Evolutionary conservation across 1,140 invertebrate species (phyloP).

Genomic region (Brachionus rotundiformis): DNA sequence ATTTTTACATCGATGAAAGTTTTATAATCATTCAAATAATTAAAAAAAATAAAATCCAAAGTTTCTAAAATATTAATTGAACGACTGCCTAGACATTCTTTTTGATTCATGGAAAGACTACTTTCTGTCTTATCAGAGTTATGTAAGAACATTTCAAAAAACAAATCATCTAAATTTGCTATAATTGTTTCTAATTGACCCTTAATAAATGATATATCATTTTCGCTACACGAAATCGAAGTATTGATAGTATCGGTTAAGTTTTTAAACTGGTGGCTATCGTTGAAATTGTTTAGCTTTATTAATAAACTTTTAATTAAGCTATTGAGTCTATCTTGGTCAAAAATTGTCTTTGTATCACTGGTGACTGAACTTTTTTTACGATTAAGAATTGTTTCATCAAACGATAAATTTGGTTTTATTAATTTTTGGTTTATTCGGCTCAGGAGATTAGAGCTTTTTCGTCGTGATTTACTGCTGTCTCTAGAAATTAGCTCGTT

Average conservation of each 20-base stretch:
- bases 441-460: neutral
- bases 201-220: neutral
- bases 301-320: neutral
- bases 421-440: neutral
- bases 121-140: neutral
- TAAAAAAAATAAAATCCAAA: neutral
- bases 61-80: neutral
- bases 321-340: neutral
- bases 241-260: neutral
- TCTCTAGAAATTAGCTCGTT: neutral
- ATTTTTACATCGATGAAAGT: constrained; percentile 32
- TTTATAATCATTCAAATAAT: constrained; percentile 38
- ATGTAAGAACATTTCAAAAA: neutral
- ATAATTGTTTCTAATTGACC: neutral
- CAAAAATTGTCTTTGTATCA: neutral
- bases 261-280: constrained; percentile 18
- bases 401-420: neutral
- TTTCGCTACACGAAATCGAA: neutral
- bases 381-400: neutral
- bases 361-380: neutral
- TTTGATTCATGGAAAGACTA: neutral
- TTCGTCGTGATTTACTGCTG: neutral
- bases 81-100: neutral
- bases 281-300: constrained; percentile 6
- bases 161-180: constrained; percentile 12